phyloP scores from a whole-genome alignment of 2,888 invertebrate genomes.

The Gibbula magus region DNA sequence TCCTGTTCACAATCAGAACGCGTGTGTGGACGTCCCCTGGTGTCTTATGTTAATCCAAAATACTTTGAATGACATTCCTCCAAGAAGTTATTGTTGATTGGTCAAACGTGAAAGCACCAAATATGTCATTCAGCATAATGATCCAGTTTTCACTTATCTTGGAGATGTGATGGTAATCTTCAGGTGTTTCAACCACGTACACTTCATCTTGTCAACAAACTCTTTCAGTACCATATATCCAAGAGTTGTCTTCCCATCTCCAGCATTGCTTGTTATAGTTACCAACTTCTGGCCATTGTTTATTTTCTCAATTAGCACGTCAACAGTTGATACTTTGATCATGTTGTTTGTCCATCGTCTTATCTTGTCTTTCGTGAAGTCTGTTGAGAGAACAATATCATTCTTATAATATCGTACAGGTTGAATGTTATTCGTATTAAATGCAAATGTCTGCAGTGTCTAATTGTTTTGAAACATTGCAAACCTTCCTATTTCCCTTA shows the following conservation, averaged over 20 bases:
- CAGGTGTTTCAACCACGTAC: not conserved
- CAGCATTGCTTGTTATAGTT: not conserved
- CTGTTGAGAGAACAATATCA: too few species aligned
- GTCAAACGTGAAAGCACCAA: not conserved
- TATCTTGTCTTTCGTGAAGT: too few species aligned
- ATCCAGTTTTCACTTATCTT: not conserved
- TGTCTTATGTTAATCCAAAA: not conserved
- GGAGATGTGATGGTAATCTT: not conserved
- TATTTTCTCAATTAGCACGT: not conserved
- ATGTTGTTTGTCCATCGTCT: too few species aligned
- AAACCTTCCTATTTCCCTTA: too few species aligned
- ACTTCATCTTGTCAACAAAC: not conserved
- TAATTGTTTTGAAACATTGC: too few species aligned
- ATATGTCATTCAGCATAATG: not conserved
- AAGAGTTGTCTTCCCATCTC: conserved; percentile 3
- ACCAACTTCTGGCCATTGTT: not conserved
- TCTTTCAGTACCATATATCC: not conserved
- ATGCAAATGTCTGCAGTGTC: too few species aligned
- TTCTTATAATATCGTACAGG: too few species aligned
- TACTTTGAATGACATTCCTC: not conserved
- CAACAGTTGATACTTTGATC: not conserved
- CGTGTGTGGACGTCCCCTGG: not conserved
- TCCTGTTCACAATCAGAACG: not conserved
- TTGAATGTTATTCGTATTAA: too few species aligned
- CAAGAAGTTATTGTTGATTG: not conserved